Conservation (phyloP, 1,140 invertebrate species). For the Hylyphantes graminicola region DNA sequence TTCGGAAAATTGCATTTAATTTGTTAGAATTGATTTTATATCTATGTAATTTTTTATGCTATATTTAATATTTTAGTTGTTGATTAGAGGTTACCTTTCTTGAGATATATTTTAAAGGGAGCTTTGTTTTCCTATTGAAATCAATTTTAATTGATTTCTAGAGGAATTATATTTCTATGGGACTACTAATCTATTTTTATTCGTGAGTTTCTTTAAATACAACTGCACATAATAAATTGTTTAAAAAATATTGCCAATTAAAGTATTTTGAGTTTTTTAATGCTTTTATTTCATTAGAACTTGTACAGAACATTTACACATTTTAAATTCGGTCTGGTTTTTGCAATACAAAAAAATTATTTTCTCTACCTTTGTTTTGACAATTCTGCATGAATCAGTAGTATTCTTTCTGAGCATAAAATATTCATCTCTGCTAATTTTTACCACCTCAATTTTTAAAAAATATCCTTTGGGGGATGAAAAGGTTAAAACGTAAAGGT, state of each 20-base stretch:
- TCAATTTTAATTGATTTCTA: conserved; percentile 2
- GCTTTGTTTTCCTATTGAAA: conserved; percentile 35
- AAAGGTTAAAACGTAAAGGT: too few relatives aligned
- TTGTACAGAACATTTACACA: background rate
- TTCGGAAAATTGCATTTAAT: conserved; percentile 35
- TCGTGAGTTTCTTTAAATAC: conserved; percentile 21
- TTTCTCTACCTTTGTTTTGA: too few relatives aligned
- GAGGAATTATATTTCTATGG: background rate
- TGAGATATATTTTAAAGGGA: background rate
- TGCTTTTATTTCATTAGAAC: conserved; percentile 12
- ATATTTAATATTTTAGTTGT: conserved; percentile 44
- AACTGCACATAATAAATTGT: conserved; percentile 50
- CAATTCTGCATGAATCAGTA: too few relatives aligned
- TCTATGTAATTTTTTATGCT: conserved; percentile 1
- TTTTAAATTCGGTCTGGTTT: too few relatives aligned
- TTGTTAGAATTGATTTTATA: conserved; percentile 44
- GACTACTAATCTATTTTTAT: conserved; percentile 19
- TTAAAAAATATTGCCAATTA: conserved; percentile 49
- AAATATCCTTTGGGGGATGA: too few relatives aligned
- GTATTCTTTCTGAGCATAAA: too few relatives aligned
- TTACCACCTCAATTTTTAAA: too few relatives aligned
- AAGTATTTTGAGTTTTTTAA: conserved; percentile 55
- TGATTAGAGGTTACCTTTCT: conserved; percentile 28
- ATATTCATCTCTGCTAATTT: too few relatives aligned
- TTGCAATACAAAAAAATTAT: too few relatives aligned